phyloP scores from a whole-genome alignment of 2,797 vertebrate species.

The Chrysolophus pictus region DNA sequence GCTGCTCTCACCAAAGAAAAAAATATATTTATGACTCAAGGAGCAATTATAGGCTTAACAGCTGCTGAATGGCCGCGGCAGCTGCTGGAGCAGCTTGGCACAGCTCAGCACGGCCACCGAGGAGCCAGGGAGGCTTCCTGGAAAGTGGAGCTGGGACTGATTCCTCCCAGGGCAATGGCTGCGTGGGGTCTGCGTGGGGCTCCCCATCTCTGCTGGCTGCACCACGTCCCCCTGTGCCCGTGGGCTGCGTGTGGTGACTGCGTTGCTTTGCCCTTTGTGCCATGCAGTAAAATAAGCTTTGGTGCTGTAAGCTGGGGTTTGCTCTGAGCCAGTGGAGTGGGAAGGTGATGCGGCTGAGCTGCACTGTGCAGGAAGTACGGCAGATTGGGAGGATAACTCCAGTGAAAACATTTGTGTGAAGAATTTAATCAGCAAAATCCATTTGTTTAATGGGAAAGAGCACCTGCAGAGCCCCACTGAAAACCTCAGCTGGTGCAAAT shows the following conservation, averaged over 20 bases:
- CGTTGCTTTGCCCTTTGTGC: background rate
- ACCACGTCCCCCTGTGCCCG: background rate
- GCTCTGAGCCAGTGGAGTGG: background rate
- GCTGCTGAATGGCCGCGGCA: background rate
- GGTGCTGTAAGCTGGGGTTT: background rate
- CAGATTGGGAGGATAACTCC: no score
- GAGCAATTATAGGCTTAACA: constrained; percentile 62
- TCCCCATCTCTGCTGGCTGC: background rate
- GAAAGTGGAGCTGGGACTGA: background rate
- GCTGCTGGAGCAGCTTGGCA: constrained; percentile 41
- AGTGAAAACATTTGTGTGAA: background rate
- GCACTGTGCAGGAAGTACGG: background rate
- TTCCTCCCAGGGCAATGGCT: rapidly evolving
- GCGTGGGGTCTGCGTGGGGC: background rate
- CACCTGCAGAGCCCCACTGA: background rate
- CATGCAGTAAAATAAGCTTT: background rate
- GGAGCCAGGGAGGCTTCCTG: background rate
- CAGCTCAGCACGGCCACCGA: rapidly evolving
- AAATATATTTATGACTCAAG: constrained; percentile 8
- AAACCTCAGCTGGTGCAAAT: rapidly evolving
- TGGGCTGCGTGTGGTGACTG: background rate
- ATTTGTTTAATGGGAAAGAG: background rate
- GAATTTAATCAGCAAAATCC: background rate
- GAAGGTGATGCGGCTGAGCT: background rate
- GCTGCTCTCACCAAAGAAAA: constrained; percentile 12